Percentiles rank a stretch among this genome's conserved stretches.
phyloP scores from a whole-genome alignment of 2,113 vertebrate species.

The Microtus richardsoni region DNA sequence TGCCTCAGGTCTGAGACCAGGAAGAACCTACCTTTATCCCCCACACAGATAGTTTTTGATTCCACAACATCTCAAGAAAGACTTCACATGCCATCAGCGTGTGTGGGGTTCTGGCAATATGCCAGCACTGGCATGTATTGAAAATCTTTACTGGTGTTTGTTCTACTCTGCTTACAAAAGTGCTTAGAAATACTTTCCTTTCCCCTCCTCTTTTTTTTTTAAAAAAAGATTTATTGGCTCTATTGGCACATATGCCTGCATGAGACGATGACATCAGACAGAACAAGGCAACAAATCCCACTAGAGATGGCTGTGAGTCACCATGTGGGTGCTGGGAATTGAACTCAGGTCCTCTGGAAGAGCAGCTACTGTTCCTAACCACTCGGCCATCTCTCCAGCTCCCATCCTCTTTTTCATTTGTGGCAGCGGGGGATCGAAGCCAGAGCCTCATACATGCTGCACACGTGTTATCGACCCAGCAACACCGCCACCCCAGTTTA shows the following conservation, averaged over 20 bases:
- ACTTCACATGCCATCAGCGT: neutral
- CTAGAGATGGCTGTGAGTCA: neutral
- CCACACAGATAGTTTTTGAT: neutral
- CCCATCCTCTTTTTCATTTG: neutral
- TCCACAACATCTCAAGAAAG: neutral
- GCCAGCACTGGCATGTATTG: accelerated
- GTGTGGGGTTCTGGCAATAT: accelerated
- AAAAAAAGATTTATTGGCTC: neutral
- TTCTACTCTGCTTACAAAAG: neutral
- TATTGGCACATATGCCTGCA: neutral
- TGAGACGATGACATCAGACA: neutral
- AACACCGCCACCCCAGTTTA: neutral
- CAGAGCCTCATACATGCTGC: neutral
- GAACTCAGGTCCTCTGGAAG: neutral
- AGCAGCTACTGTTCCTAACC: neutral
- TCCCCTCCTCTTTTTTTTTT: neutral
- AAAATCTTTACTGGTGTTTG: neutral
- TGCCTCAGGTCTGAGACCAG: neutral
- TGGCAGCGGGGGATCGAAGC: neutral
- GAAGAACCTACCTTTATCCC: neutral
- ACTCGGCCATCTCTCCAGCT: neutral
- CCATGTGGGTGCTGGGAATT: neutral
- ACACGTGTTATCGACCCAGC: too few relatives aligned
- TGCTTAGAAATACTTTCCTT: neutral
- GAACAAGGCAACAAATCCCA: neutral